Evolutionary conservation across 2,888 invertebrate species (phyloP).

Genomic region (Sepiola atlantica): DNA sequence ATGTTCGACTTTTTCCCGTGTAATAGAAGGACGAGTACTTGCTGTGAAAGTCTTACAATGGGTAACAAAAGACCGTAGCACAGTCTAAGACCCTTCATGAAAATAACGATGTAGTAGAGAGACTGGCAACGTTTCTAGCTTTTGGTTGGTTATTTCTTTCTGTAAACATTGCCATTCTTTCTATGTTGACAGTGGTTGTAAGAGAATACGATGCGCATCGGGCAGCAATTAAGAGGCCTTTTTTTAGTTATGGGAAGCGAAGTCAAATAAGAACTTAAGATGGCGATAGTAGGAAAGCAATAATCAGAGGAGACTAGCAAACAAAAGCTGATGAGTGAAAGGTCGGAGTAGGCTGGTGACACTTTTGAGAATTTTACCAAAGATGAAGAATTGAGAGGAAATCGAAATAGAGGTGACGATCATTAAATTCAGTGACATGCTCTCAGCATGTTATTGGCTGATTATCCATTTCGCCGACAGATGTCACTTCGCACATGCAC

Average conservation of each 20-base stretch:
- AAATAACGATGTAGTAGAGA: too few species aligned
- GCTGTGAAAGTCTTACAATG: too few species aligned
- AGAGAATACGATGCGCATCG: too few species aligned
- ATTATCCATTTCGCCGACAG: constrained; percentile 20
- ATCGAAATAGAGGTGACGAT: neutral
- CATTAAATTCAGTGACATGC: constrained; percentile 22
- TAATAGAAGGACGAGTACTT: too few species aligned
- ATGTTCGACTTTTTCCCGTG: too few species aligned
- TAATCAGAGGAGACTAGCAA: neutral
- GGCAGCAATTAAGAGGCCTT: neutral
- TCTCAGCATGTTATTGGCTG: constrained; percentile 32
- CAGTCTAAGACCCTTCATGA: too few species aligned
- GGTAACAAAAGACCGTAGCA: too few species aligned
- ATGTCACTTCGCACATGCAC: neutral
- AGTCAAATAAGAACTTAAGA: neutral
- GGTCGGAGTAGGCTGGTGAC: neutral
- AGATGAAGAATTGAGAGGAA: too few species aligned
- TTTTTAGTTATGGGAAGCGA: neutral
- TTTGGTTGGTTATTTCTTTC: too few species aligned
- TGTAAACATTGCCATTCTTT: too few species aligned
- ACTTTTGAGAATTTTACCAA: neutral
- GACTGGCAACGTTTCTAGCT: too few species aligned
- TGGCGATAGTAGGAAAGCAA: neutral
- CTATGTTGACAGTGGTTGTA: too few species aligned
- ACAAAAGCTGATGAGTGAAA: neutral